These are phyloP conservation scores for Manacus vitellinus DNA, from an alignment of 2,113 vertebrate species.

Conservation along the genomic window DNA sequence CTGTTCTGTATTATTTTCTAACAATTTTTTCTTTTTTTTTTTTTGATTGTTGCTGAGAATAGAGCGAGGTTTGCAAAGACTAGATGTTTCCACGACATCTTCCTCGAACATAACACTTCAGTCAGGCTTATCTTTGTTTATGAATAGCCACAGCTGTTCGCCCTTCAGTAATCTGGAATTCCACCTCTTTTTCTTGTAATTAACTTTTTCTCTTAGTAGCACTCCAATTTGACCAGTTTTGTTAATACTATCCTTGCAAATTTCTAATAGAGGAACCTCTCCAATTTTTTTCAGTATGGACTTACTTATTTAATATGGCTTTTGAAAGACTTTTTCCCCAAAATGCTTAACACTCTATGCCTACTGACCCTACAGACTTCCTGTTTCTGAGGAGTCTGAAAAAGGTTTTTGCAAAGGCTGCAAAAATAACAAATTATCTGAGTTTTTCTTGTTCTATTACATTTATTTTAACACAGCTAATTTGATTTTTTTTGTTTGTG, in stretches of 20 bases:
- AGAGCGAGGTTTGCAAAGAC: neutral
- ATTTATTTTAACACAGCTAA: neutral
- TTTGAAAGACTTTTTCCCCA: neutral
- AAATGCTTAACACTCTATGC: neutral
- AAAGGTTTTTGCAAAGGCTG: neutral
- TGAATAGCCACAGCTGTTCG: neutral
- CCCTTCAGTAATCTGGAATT: neutral
- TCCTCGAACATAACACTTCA: neutral
- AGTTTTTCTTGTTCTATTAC: neutral
- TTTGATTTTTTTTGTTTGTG: neutral
- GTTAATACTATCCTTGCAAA: neutral
- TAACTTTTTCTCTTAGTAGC: neutral
- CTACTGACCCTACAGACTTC: neutral
- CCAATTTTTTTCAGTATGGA: rapidly evolving
- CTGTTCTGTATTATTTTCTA: neutral
- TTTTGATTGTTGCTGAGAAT: neutral
- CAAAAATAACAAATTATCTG: neutral
- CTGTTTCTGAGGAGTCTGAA: neutral
- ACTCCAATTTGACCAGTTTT: neutral
- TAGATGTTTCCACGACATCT: neutral
- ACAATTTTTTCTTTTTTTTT: rapidly evolving
- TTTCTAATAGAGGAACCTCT: neutral
- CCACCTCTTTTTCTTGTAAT: neutral
- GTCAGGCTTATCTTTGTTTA: neutral
- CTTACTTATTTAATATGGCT: neutral